Conservation (phyloP, 1,140 invertebrate genomes). For the Hesperophylax magnus region DNA sequence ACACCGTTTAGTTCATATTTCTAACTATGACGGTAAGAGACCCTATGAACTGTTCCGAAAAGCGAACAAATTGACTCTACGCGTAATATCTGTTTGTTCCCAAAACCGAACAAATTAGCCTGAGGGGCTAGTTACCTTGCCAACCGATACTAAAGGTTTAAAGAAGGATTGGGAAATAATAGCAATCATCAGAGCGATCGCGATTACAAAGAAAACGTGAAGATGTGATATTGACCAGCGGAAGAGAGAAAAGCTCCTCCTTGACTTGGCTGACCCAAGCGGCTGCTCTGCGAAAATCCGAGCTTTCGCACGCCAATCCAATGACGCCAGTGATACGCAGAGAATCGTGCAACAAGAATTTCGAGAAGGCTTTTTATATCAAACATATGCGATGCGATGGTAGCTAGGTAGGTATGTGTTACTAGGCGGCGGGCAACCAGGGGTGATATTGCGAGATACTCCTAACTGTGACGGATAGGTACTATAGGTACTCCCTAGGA, state of each 20-base stretch:
- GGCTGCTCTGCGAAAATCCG: neutral
- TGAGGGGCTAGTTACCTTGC: too few species aligned
- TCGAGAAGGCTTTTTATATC: slow-evolving; percentile 39
- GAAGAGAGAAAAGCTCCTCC: slow-evolving; percentile 8
- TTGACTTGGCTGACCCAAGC: slow-evolving; percentile 11
- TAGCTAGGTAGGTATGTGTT: slow-evolving; percentile 18
- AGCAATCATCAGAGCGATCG: neutral
- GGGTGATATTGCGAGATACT: neutral
- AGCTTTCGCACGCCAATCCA: neutral
- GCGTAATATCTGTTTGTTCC: too few species aligned
- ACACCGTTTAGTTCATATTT: too few species aligned
- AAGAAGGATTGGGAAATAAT: neutral
- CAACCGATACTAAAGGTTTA: neutral
- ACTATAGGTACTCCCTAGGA: neutral
- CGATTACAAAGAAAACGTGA: neutral
- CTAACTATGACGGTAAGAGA: too few species aligned
- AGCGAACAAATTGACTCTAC: too few species aligned
- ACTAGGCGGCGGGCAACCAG: neutral
- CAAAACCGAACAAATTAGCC: too few species aligned
- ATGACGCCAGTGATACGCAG: neutral
- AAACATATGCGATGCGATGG: neutral
- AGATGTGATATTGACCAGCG: neutral
- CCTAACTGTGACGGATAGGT: neutral
- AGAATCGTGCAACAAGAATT: slow-evolving; percentile 15
- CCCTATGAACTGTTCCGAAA: too few species aligned